These are phyloP conservation scores for Ctenodactylus gundi DNA, from an alignment of 2,113 vertebrate genomes.

Conservation along the genomic window DNA sequence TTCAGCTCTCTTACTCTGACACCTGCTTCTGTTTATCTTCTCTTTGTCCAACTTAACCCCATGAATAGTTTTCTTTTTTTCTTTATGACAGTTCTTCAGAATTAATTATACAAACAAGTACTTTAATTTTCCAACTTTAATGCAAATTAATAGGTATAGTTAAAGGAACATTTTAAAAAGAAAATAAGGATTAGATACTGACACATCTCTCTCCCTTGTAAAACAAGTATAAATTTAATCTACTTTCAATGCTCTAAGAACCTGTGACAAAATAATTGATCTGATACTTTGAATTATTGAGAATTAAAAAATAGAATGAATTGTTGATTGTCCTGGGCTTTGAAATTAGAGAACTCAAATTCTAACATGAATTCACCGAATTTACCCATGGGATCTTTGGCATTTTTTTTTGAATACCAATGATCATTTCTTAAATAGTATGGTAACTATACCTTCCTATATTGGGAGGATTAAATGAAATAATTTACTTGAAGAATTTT, in stretches of 20 bases:
- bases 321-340: not conserved
- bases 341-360: not conserved
- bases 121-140: conserved; percentile 22
- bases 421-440: not conserved
- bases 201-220: not conserved
- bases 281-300: conserved; percentile 2
- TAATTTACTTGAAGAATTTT: not conserved
- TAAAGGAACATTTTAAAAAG: not conserved
- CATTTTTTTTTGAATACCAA: not conserved
- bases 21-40: not conserved
- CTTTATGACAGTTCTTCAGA: not conserved
- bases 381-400: not conserved
- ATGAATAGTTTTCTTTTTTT: not conserved
- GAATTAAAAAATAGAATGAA: not conserved
- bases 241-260: not conserved
- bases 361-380: not conserved
- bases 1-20: not conserved
- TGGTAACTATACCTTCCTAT: not conserved
- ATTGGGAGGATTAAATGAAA: not conserved
- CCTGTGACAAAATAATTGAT: not conserved
- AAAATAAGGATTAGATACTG: conserved; percentile 2
- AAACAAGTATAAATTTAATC: not conserved
- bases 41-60: not conserved
- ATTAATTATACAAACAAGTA: conserved; percentile 7
- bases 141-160: not conserved